These are phyloP conservation scores for Abscondita cerata DNA, from an alignment of 2,888 invertebrate genomes.

Conservation along the genomic window DNA sequence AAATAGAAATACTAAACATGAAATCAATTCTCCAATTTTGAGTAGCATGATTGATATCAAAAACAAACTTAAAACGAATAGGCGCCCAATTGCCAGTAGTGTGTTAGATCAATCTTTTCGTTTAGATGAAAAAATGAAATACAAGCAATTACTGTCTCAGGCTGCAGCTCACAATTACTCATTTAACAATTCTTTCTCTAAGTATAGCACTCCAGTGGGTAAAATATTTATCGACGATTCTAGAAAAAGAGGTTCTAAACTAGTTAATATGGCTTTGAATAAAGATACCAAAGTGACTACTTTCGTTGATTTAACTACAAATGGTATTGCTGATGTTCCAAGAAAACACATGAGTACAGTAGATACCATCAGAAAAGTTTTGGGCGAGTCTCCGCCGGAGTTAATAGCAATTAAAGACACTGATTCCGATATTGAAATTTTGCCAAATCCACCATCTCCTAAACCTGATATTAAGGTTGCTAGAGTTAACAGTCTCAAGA, in stretches of 20 bases:
- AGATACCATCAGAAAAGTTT: constrained; percentile 49
- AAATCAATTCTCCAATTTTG: constrained; percentile 14
- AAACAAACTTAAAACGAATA: constrained; percentile 12
- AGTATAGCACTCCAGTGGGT: constrained; percentile 47
- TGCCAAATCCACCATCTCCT: constrained; percentile 54
- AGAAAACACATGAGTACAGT: constrained; percentile 44
- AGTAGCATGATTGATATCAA: constrained; percentile 22
- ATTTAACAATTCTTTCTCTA: constrained; percentile 42
- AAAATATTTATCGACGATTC: constrained; percentile 39
- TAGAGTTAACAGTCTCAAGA: constrained; percentile 64
- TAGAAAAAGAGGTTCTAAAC: constrained; percentile 25
- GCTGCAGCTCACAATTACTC: constrained; percentile 45
- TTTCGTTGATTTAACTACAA: constrained; percentile 35
- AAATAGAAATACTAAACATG: constrained; percentile 18
- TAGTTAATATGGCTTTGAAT: constrained; percentile 39
- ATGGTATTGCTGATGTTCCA: constrained; percentile 25
- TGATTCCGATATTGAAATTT: constrained; percentile 54
- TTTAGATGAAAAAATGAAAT: constrained; percentile 65
- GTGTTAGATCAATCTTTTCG: constrained; percentile 63
- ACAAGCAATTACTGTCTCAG: constrained; percentile 62
- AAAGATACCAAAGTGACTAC: constrained; percentile 19
- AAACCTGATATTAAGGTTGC: constrained; percentile 55
- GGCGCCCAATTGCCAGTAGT: constrained; percentile 28
- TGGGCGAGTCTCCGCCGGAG: constrained; percentile 48
- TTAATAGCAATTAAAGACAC: constrained; percentile 51